Base-by-base conservation (phyloP, 2,888 invertebrate species). In the Aphrophora alni region DNA sequence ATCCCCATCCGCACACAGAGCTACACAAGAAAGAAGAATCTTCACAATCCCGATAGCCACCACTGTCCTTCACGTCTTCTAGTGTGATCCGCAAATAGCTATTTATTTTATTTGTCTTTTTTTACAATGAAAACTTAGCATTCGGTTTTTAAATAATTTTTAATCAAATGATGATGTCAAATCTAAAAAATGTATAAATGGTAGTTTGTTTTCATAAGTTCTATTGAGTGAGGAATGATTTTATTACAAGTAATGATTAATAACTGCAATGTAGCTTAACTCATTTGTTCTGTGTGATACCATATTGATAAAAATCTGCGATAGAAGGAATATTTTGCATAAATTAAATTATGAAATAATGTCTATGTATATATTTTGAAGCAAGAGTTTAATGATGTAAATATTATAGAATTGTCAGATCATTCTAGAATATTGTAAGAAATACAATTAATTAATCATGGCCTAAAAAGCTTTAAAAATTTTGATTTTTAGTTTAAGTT, bases 21-120 rank as follows among this genome's bases (percentile, higher is more conserved):
- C 83, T 90, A 85, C 91, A 90, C 87, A 91, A 91, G 85, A 92
- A 92, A 85, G 91, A 92, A 86, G 92, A 92, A 82, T 85, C 88
- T 12, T 88, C 89, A 21, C 89, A 89, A 88, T 90, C 91, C 80
- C 91, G 91, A 91, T 92, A 79, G 78, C 74, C n/a, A n/a, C n/a
- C n/a, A 10, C 38, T 59, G 28, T n/a, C 25, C 14, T 73, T 73
- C 4, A 21, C 10, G 5, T 3, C 26, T 71, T 26, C 7, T n/a
- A 14, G 21, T 68, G 68, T 68, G 68, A 21, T 68, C 24, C 68
- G 3, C 12, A 21, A 12, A 10, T 69, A 71, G 17, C n/a, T 26
- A 26, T 71, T 71, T 71, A 71, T 71, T 71, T 71, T 71, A 71
- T n/a, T 71, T 28, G 14, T 10, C 21, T 21, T 68, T 71, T 28